A percentile compares a stretch with the other conserved stretches of the same genome.
Evolutionary conservation across 1,140 invertebrate genomes (phyloP).

Genomic region (Frieseomelitta varia): DNA sequence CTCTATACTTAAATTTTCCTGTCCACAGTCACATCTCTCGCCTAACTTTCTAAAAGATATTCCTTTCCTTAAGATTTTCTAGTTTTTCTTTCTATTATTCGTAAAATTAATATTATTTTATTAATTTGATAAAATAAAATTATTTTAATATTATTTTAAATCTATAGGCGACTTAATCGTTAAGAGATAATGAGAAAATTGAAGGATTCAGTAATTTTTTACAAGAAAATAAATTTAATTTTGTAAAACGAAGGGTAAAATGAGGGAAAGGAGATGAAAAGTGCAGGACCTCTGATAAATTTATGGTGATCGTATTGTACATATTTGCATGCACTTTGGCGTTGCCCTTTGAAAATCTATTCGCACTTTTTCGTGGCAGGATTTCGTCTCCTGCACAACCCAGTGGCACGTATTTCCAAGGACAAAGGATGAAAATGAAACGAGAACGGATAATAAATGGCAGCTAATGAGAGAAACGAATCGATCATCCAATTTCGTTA

Average conservation of each 20-base stretch:
- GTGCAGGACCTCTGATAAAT: not conserved
- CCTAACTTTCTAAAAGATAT: too few species aligned
- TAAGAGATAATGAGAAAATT: not conserved
- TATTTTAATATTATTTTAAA: not conserved
- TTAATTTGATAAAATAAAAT: too few species aligned
- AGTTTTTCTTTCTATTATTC: too few species aligned
- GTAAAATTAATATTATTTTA: not conserved
- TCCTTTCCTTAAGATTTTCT: too few species aligned
- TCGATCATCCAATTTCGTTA: not conserved
- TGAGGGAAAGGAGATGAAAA: not conserved
- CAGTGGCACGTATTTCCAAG: slow-evolving; percentile 33
- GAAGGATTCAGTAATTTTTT: not conserved
- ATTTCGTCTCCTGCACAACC: slow-evolving; percentile 22
- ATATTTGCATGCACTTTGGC: not conserved
- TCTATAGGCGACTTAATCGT: not conserved
- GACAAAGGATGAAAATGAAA: slow-evolving; percentile 18
- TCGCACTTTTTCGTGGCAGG: not conserved
- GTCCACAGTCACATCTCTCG: too few species aligned
- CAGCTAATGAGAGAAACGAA: not conserved
- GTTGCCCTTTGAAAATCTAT: not conserved
- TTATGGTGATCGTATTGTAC: slow-evolving; percentile 1
- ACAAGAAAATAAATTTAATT: not conserved
- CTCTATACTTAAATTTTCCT: too few species aligned
- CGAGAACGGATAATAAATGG: slow-evolving; percentile 25
- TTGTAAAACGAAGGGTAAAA: too few species aligned